Conservation (phyloP, 1,140 invertebrate species). For the Hylyphantes graminicola region DNA sequence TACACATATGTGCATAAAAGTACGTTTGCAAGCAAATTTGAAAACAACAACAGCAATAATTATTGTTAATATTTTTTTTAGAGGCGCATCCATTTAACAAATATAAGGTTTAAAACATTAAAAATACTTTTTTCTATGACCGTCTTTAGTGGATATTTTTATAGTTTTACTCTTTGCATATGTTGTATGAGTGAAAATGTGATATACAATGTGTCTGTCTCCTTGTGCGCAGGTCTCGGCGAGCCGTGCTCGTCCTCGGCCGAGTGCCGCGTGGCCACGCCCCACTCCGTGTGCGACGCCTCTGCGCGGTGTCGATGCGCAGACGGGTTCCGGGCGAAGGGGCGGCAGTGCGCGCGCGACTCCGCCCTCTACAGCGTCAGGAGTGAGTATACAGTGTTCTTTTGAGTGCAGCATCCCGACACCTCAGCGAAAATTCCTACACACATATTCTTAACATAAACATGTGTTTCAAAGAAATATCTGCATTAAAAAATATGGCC, state of each 20-base stretch:
- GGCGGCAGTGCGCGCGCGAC: not conserved
- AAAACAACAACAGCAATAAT: no score
- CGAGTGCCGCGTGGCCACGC: conserved; percentile 59
- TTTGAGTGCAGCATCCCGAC: not conserved
- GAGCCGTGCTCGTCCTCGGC: conserved; percentile 41
- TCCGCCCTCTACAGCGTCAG: not conserved
- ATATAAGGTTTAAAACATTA: no score
- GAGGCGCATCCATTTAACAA: not conserved
- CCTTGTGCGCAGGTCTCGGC: conserved; percentile 48
- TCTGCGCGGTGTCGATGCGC: conserved; percentile 79
- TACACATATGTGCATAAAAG: not conserved
- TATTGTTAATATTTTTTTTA: no score
- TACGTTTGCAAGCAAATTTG: not conserved
- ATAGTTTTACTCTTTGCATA: not conserved
- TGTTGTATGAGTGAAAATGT: not conserved
- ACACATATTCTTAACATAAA: not conserved
- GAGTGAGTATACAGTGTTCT: no score
- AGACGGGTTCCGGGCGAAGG: not conserved
- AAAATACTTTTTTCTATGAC: not conserved
- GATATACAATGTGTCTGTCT: not conserved
- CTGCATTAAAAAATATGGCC: not conserved
- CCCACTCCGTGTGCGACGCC: conserved; percentile 64
- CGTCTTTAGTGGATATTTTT: no score
- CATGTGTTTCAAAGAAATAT: not conserved
- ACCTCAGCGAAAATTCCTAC: not conserved